Conservation (phyloP, 2,888 invertebrate genomes). For the Hecatera dysodea region DNA sequence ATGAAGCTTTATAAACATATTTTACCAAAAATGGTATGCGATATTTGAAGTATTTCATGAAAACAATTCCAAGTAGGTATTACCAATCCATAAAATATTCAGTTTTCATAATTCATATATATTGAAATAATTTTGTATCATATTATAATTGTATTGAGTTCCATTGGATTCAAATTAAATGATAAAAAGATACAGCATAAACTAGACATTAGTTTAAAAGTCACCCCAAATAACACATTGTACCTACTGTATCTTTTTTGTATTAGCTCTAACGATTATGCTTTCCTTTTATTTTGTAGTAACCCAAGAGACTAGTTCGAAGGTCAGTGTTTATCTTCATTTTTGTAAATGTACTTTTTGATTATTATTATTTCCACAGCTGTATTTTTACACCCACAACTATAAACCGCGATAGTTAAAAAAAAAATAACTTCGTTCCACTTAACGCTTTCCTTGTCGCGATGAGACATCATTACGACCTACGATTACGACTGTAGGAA, state of each 20-base stretch:
- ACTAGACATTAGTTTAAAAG: too few relatives aligned
- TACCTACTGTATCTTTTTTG: too few relatives aligned
- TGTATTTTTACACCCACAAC: not conserved
- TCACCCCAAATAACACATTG: too few relatives aligned
- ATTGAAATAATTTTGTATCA: too few relatives aligned
- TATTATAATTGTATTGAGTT: not conserved
- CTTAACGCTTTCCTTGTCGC: constrained; percentile 34
- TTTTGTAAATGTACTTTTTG: too few relatives aligned
- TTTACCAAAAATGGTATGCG: not conserved
- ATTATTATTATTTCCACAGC: not conserved
- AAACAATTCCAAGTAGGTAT: not conserved
- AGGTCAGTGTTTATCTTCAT: too few relatives aligned
- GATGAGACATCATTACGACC: constrained; percentile 24
- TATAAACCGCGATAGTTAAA: constrained; percentile 25
- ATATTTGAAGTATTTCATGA: not conserved
- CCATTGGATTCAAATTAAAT: not conserved
- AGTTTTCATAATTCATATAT: not conserved
- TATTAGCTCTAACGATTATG: too few relatives aligned
- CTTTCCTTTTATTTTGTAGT: too few relatives aligned
- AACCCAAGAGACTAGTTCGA: too few relatives aligned
- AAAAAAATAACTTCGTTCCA: constrained; percentile 44
- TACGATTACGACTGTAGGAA: constrained; percentile 8
- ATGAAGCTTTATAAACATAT: not conserved
- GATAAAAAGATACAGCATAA: too few relatives aligned
- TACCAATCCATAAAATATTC: not conserved